These are phyloP conservation scores for Cynoglossus semilaevis DNA, from an alignment of 2,113 vertebrate species.

Conservation along the genomic window DNA sequence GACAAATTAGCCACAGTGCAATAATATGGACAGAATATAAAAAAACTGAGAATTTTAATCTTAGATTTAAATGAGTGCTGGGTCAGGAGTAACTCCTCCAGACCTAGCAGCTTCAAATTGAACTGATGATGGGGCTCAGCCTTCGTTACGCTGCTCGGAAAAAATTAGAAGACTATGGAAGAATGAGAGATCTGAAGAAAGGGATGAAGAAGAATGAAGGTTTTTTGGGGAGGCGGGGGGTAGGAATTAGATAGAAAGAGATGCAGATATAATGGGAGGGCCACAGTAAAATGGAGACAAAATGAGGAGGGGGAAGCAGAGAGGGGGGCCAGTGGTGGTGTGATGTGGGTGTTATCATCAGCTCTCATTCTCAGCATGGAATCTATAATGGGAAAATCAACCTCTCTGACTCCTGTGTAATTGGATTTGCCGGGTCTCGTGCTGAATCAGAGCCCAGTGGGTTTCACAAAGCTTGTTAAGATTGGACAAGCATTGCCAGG, in stretches of 20 bases:
- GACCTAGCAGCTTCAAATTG: slow-evolving; percentile 39
- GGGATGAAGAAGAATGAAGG: slow-evolving; percentile 45
- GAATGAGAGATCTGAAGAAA: slow-evolving; percentile 56
- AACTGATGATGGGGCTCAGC: slow-evolving; percentile 50
- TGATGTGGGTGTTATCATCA: slow-evolving; percentile 77
- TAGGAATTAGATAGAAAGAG: slow-evolving; percentile 65
- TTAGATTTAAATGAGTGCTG: background rate
- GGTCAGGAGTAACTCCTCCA: slow-evolving; percentile 39
- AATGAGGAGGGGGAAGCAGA: slow-evolving; percentile 48
- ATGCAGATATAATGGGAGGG: slow-evolving; percentile 52
- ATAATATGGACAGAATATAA: background rate
- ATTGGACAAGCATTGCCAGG: slow-evolving; percentile 81
- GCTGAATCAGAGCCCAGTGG: slow-evolving; percentile 81
- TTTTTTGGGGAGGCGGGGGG: slow-evolving; percentile 38
- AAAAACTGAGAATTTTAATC: background rate
- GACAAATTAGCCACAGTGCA: background rate
- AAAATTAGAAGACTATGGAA: slow-evolving; percentile 65
- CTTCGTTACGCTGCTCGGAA: slow-evolving; percentile 56
- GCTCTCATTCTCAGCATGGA: slow-evolving; percentile 80
- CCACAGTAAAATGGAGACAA: slow-evolving; percentile 60
- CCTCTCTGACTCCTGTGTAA: slow-evolving; percentile 83
- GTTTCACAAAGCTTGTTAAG: slow-evolving; percentile 85
- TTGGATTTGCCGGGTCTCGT: slow-evolving; percentile 84
- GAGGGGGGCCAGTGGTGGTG: slow-evolving; percentile 65
- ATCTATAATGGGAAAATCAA: slow-evolving; percentile 84